Evolutionary conservation across 2,797 vertebrate species (phyloP).

Genomic region (Calcarius lapponicus): DNA sequence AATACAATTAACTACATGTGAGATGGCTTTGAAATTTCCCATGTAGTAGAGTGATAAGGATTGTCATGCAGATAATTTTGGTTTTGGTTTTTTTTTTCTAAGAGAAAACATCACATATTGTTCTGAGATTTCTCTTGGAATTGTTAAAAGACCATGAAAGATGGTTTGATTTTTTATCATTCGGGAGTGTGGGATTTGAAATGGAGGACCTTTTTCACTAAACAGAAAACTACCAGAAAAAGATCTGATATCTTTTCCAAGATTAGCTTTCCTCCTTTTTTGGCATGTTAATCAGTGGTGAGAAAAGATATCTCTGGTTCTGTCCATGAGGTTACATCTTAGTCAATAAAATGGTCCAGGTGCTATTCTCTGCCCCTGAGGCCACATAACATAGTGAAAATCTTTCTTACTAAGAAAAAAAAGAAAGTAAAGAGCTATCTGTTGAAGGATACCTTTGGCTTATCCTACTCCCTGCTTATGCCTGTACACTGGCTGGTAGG

Average conservation of each 20-base stretch:
- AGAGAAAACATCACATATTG: not conserved
- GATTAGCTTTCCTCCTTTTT: not conserved
- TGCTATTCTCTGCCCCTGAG: not conserved
- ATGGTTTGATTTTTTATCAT: not conserved
- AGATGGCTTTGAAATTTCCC: constrained; percentile 23
- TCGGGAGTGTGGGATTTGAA: not conserved
- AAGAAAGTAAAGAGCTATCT: not conserved
- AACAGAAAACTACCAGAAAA: not conserved
- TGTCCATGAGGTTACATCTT: not conserved
- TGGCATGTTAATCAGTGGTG: not conserved
- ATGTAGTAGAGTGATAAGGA: not conserved
- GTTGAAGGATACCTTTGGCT: not conserved
- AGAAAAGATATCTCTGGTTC: not conserved
- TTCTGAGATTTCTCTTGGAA: not conserved
- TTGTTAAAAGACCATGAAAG: not conserved
- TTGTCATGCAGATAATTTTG: not conserved
- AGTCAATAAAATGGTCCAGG: not conserved
- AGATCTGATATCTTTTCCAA: not conserved
- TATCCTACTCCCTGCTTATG: not conserved
- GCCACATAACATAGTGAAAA: not conserved
- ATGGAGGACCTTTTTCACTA: not conserved
- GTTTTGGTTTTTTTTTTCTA: not conserved
- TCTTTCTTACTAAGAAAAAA: not conserved
- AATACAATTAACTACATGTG: constrained; percentile 14
- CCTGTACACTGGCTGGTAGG: not conserved